Conservation (phyloP, 2,797 vertebrate species). For the Cyprinodon diabolis region DNA sequence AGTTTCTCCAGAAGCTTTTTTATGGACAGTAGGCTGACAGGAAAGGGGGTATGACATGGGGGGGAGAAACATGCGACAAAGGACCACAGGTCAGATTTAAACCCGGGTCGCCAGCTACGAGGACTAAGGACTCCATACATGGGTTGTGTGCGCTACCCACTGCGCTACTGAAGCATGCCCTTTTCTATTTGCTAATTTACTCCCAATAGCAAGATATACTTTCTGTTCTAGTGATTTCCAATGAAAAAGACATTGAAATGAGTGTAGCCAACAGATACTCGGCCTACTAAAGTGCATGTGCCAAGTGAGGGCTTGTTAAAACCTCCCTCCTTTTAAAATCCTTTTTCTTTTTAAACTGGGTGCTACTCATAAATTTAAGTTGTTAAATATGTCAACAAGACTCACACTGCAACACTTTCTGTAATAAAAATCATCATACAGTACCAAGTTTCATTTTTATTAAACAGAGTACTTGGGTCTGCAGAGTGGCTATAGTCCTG, state of each 20-base stretch:
- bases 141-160: too few species aligned
- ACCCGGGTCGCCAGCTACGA: too few species aligned
- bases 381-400: slow-evolving; percentile 59
- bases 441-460: slow-evolving; percentile 35
- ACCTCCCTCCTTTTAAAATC: slow-evolving; percentile 47
- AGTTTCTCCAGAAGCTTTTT: slow-evolving; percentile 15
- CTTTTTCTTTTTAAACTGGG: slow-evolving; percentile 49
- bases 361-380: slow-evolving; percentile 56
- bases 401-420: slow-evolving; percentile 54
- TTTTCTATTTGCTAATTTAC: slow-evolving; percentile 50
- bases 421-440: slow-evolving; percentile 50
- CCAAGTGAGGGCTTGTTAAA: slow-evolving; percentile 60
- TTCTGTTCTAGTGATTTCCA: slow-evolving; percentile 28
- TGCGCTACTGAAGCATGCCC: too few species aligned
- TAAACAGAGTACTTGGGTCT: slow-evolving; percentile 6
- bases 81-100: too few species aligned
- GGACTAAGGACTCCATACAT: too few species aligned
- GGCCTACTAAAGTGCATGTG: slow-evolving; percentile 40
- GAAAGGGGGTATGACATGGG: too few species aligned
- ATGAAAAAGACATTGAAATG: slow-evolving; percentile 39
- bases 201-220: slow-evolving; percentile 33
- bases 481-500: slow-evolving; percentile 16
- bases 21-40: too few species aligned
- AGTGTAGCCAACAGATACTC: slow-evolving; percentile 41
- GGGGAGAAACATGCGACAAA: too few species aligned